These are phyloP conservation scores for Macroglossus sobrinus DNA, from an alignment of 2,113 vertebrate species.

Conservation along the genomic window DNA sequence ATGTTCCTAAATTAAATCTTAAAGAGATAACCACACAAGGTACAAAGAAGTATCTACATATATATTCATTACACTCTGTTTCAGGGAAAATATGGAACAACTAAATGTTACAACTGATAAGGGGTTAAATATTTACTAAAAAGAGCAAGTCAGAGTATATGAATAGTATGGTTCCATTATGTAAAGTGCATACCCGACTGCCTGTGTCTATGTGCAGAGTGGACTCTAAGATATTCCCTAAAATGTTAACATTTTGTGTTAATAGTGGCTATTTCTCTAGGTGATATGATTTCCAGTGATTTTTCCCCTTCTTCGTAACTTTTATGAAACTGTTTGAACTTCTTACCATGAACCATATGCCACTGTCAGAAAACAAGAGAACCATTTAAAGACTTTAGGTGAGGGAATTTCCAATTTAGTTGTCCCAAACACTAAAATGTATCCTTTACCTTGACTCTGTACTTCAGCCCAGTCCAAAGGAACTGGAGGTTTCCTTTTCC, in stretches of 20 bases:
- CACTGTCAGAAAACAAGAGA: not conserved
- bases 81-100: not conserved
- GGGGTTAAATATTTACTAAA: not conserved
- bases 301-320: not conserved
- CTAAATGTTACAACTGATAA: not conserved
- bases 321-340: not conserved
- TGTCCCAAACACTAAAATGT: not conserved
- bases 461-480: constrained; percentile 95
- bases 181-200: not conserved
- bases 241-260: not conserved
- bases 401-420: not conserved
- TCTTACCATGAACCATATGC: not conserved
- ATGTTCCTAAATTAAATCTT: not conserved
- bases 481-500: constrained; percentile 95
- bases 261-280: not conserved
- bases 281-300: not conserved
- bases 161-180: not conserved
- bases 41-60: not conserved
- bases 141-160: not conserved
- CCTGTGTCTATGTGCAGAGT: not conserved
- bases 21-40: not conserved
- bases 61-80: not conserved
- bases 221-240: not conserved
- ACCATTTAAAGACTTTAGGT: not conserved
- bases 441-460: constrained; percentile 86